Evolutionary conservation across 2,888 invertebrate species (phyloP).

Genomic region (Lithophane leautieri): DNA sequence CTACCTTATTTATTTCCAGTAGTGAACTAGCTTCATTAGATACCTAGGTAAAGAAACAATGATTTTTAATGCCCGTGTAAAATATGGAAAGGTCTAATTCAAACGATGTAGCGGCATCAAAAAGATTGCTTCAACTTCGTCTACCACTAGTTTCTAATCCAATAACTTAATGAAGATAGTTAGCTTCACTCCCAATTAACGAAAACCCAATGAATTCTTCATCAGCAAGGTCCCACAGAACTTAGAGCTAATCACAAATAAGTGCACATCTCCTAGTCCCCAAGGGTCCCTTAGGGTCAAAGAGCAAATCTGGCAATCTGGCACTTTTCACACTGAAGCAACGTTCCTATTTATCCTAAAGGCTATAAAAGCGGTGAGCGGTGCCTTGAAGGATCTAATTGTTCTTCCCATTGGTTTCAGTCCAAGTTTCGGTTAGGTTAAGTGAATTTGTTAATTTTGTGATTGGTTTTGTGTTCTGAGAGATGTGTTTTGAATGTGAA

Average conservation of each 20-base stretch:
- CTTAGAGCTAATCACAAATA: slow-evolving; percentile 51
- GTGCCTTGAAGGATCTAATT: slow-evolving; percentile 52
- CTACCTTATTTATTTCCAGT: slow-evolving; percentile 30
- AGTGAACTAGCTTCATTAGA: slow-evolving; percentile 9
- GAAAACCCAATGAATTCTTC: slow-evolving; percentile 53
- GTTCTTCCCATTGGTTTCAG: slow-evolving; percentile 43
- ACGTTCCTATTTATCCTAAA: slow-evolving; percentile 37
- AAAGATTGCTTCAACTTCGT: background rate
- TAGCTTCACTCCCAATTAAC: slow-evolving; percentile 45
- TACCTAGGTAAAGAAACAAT: background rate
- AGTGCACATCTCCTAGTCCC: slow-evolving; percentile 47
- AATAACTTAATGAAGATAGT: slow-evolving; percentile 26
- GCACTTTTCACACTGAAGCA: slow-evolving; percentile 43
- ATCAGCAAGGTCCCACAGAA: slow-evolving; percentile 47
- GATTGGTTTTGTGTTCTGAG: slow-evolving; percentile 39
- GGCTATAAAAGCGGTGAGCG: slow-evolving; percentile 46
- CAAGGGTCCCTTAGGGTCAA: slow-evolving; percentile 17
- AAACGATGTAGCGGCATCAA: background rate
- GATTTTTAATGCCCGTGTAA: background rate
- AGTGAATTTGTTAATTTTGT: slow-evolving; percentile 56
- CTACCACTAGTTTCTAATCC: slow-evolving; percentile 17
- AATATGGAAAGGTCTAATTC: background rate
- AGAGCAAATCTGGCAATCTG: slow-evolving; percentile 40
- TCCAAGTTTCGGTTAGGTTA: slow-evolving; percentile 41
- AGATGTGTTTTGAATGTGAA: slow-evolving; percentile 28